Evolutionary conservation across 2,888 invertebrate species (phyloP).

Genomic region (Eurytoma californica): DNA sequence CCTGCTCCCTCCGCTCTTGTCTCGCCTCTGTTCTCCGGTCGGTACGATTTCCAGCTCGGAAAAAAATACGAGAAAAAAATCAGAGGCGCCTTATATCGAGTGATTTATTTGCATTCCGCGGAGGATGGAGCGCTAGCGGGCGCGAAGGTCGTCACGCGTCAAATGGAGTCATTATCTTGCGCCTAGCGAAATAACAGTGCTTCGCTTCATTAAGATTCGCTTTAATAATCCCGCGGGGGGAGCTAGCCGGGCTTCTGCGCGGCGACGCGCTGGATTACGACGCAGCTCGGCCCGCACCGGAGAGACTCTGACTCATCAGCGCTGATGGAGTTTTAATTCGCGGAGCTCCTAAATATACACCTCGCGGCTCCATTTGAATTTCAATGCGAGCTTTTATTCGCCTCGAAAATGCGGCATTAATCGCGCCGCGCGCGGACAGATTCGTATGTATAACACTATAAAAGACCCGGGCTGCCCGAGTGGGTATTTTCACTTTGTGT

Average conservation of each 20-base stretch:
- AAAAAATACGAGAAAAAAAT: background rate
- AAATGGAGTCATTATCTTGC: constrained; percentile 47
- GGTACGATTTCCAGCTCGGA: background rate
- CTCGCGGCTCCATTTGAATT: constrained; percentile 46
- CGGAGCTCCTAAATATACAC: constrained; percentile 21
- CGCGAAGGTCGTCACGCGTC: constrained; percentile 45
- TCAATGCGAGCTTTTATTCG: constrained; percentile 19
- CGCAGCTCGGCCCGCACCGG: too few species aligned
- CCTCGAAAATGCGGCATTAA: constrained; percentile 3
- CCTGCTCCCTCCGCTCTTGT: too few species aligned
- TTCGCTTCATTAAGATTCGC: constrained; percentile 41
- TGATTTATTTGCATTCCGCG: constrained; percentile 34
- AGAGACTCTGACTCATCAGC: constrained; percentile 19
- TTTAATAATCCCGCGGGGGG: constrained; percentile 24
- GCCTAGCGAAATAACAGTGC: constrained; percentile 37
- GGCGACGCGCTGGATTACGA: background rate
- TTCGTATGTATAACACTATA: constrained; percentile 18
- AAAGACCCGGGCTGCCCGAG: background rate
- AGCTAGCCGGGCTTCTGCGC: background rate
- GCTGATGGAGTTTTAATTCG: constrained; percentile 47
- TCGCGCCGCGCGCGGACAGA: too few species aligned
- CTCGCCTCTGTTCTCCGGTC: background rate
- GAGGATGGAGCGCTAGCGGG: constrained; percentile 5
- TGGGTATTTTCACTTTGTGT: background rate
- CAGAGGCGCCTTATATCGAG: background rate